Evolutionary conservation across 2,113 vertebrate genomes (phyloP).

Genomic region (Thunnus thynnus): DNA sequence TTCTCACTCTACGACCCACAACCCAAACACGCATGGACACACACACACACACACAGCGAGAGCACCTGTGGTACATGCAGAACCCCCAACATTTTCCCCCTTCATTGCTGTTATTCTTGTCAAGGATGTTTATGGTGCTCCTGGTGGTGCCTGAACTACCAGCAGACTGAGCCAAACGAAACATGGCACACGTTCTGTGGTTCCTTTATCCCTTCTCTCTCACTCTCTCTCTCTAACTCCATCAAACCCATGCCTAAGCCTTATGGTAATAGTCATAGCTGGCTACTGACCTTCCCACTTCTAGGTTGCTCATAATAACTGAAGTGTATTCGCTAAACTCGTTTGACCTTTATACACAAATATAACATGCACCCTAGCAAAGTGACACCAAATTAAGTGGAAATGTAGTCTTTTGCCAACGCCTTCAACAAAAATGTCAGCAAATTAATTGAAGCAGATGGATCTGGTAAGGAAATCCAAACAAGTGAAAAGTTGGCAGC

Average conservation of each 20-base stretch:
- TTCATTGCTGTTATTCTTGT: slow-evolving; percentile 60
- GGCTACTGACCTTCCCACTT: slow-evolving; percentile 22
- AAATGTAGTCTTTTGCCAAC: not conserved
- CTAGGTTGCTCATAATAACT: not conserved
- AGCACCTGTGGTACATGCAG: slow-evolving; percentile 22
- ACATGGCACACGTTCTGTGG: slow-evolving; percentile 51
- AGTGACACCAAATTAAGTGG: not conserved
- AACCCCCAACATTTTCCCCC: slow-evolving; percentile 40
- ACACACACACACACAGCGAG: not conserved
- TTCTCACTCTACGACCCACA: slow-evolving; percentile 11
- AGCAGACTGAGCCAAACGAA: slow-evolving; percentile 63
- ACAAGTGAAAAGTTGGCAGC: not conserved
- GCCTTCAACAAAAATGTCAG: not conserved
- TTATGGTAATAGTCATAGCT: slow-evolving; percentile 5
- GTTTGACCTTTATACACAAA: not conserved
- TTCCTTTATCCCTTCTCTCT: slow-evolving; percentile 21
- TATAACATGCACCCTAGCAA: not conserved
- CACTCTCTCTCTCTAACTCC: slow-evolving; percentile 1
- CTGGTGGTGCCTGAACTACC: slow-evolving; percentile 39
- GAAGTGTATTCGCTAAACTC: not conserved
- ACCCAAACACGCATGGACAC: slow-evolving; percentile 24
- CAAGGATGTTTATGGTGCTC: slow-evolving; percentile 58
- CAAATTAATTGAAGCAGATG: not conserved
- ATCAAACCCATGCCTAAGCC: slow-evolving; percentile 16
- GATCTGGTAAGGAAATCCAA: not conserved